Base-by-base conservation (phyloP, 2,797 vertebrate species). In the Oryzias dopingdopingensis region DNA sequence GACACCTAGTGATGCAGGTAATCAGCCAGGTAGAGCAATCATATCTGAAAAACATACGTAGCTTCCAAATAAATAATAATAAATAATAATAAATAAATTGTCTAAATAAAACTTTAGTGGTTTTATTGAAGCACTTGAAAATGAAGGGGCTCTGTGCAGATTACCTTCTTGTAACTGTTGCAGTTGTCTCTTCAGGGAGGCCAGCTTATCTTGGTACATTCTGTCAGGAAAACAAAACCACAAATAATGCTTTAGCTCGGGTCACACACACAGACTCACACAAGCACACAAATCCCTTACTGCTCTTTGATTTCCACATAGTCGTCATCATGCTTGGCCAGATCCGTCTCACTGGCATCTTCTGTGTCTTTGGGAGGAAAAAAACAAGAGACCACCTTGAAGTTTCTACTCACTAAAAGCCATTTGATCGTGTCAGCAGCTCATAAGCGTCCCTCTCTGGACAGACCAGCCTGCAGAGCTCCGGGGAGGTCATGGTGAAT, bases 231-330 rank as follows among this genome's bases (percentile, higher is more conserved):
- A 2, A 17, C 65, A 56, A 2, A 16, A 58, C 1, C 58, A 41
- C 0, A 16, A 0, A 43, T 4, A 18, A 45, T 14, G 14, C 10
- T 37, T 37, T 12, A 13, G 32, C 2, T 37, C 32, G 10, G 10
- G 32, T 12, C 32, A 37, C 2, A 12, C 32, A 37, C 32, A 37
- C 10, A 37, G 6, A 32, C 29, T 32, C 32, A 37, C 10, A 37
- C 32, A 37, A 37, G 12, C 10, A 6, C 6, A 5, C 40, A 52
- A 42, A 70, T 61, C 76, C 94, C 96, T 94, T 79, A 99, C 97
- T 98, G 96, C 67, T 99, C 97, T 88, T 98, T 99, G 89, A 97
- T 97, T 88, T 99, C 97, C 48, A 99, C 95, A 52, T 96, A 99
- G 81, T 99, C 96, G 60, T 97, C 96, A 18, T 99, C 95, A 0